A percentile compares a stretch with the other conserved stretches of the same genome.
Conservation (phyloP, 2,888 invertebrate species). For the Rhagium mordax region DNA sequence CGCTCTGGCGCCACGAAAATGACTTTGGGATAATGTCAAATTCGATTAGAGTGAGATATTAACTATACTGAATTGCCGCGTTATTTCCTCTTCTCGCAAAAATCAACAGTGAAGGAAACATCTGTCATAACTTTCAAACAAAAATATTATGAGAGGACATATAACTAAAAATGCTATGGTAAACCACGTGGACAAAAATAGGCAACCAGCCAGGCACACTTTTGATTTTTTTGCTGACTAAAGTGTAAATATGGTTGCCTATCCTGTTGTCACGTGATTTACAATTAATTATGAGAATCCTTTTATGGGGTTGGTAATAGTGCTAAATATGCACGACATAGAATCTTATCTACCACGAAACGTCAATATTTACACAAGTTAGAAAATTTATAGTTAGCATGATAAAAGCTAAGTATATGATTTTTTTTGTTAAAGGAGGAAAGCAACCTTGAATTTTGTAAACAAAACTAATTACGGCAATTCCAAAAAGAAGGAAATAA, state of each 20-base stretch:
- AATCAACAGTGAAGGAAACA: neutral
- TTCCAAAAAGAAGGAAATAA: neutral
- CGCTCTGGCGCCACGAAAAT: conserved; percentile 21
- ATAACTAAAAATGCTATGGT: too few relatives aligned
- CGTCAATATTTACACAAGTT: neutral
- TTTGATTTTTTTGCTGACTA: too few relatives aligned
- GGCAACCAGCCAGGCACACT: too few relatives aligned
- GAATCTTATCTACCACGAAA: neutral
- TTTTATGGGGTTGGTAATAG: too few relatives aligned
- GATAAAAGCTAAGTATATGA: neutral
- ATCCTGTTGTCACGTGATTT: too few relatives aligned
- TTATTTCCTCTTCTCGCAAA: neutral
- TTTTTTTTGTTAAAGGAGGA: neutral
- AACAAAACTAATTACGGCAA: neutral
- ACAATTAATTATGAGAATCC: too few relatives aligned
- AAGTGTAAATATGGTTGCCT: too few relatives aligned
- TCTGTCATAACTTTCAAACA: too few relatives aligned
- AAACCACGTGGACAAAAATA: too few relatives aligned
- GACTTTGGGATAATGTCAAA: conserved; percentile 14
- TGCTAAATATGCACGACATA: too few relatives aligned
- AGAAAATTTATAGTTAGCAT: neutral
- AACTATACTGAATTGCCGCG: conserved; percentile 13
- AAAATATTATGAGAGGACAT: too few relatives aligned
- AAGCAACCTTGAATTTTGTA: neutral
- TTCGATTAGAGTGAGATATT: conserved; percentile 18